Conservation (phyloP, 2,888 invertebrate species). For the Poecilus cupreus region DNA sequence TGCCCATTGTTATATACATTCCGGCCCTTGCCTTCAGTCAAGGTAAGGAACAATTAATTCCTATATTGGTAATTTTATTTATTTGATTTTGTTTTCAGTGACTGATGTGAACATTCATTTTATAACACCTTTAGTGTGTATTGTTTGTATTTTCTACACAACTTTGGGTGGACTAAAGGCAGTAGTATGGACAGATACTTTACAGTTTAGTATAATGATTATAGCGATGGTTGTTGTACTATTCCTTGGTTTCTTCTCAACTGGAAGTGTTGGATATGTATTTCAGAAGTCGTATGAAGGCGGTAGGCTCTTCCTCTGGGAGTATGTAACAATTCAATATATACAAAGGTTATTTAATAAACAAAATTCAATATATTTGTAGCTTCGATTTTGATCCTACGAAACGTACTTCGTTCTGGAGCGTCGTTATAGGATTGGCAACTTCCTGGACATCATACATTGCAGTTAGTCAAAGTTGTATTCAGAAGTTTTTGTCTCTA, state of each 20-base stretch:
- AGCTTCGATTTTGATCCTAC: conserved; percentile 79
- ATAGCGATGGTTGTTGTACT: conserved; percentile 60
- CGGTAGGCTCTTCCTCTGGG: conserved; percentile 32
- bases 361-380: conserved; percentile 50
- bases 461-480: conserved; percentile 65
- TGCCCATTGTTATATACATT: conserved; percentile 80
- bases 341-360: neutral
- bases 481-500: conserved; percentile 78
- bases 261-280: conserved; percentile 44
- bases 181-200: conserved; percentile 78
- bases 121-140: conserved; percentile 80
- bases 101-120: conserved; percentile 80
- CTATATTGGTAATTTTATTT: too few species aligned
- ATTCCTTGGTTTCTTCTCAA: conserved; percentile 35
- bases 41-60: conserved; percentile 58
- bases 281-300: conserved; percentile 51
- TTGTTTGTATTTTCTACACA: conserved; percentile 84
- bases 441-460: conserved; percentile 66
- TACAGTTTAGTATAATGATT: conserved; percentile 70
- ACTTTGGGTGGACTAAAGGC: conserved; percentile 81
- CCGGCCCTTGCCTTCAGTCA: conserved; percentile 79
- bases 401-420: conserved; percentile 78
- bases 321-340: conserved; percentile 14
- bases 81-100: conserved; percentile 71
- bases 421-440: conserved; percentile 76